phyloP scores from a whole-genome alignment of 2,888 invertebrate species.

The Lamproptera curius region DNA sequence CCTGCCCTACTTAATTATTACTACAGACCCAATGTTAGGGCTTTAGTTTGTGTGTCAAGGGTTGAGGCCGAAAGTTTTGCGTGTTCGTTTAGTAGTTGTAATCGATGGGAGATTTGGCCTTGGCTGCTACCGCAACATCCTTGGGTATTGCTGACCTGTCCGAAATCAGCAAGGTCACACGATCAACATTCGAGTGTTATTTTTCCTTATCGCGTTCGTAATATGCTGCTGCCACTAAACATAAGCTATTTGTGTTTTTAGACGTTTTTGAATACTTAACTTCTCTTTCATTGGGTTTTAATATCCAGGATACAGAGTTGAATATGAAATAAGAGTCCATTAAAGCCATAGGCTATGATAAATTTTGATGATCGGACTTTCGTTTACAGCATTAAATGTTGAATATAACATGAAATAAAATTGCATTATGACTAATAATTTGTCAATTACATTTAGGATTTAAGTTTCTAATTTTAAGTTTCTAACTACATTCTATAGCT shows the following conservation, averaged over 20 bases:
- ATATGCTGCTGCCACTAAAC: not conserved
- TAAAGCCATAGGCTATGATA: too few relatives aligned
- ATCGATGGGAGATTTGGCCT: conserved; percentile 76
- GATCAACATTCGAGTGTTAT: conserved; percentile 10
- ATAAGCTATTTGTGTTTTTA: not conserved
- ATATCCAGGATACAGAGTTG: too few relatives aligned
- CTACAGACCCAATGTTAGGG: conserved; percentile 34
- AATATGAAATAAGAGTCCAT: too few relatives aligned
- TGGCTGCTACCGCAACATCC: conserved; percentile 58
- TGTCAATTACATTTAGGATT: too few relatives aligned
- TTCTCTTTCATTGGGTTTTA: too few relatives aligned
- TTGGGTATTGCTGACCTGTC: conserved; percentile 59
- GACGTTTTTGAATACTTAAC: not conserved
- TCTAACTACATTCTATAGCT: too few relatives aligned
- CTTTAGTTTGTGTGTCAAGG: conserved; percentile 71
- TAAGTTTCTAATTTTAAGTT: too few relatives aligned
- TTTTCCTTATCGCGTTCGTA: conserved; percentile 3
- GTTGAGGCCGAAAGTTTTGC: conserved; percentile 63
- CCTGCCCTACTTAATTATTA: conserved; percentile 61
- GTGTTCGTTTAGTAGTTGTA: conserved; percentile 48
- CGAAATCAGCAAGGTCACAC: conserved; percentile 42
- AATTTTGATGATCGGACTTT: too few relatives aligned
- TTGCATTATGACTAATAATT: too few relatives aligned
- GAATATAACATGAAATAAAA: too few relatives aligned
- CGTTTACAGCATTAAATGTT: too few relatives aligned